Base-by-base conservation (phyloP, 2,888 invertebrate species). In the Lasioglossum lativentre region DNA sequence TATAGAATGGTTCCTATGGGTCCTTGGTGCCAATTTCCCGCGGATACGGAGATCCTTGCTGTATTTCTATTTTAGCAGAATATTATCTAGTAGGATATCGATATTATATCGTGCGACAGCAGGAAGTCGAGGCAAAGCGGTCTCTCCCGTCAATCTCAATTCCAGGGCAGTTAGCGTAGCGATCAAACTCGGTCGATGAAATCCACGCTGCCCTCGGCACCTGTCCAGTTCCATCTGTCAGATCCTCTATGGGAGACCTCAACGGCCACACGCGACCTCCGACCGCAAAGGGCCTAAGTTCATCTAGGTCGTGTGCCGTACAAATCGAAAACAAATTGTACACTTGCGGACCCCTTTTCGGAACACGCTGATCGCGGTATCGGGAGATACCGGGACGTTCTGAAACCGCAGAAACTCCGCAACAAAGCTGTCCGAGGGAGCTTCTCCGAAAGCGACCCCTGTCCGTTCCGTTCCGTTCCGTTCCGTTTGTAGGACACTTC, bases 401-500 rank as follows among this genome's bases (percentile, higher is more conserved):
- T 30, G 27, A n/a, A 52, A 34, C 56, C 40, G 45, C 38, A 40
- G 38, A 63, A 40, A 42, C 38, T 30, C 47, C 66, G n/a, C 42
- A 38, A 83, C 83, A 83, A 76, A 83, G 42, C 42, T 71, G 66
- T 74, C 47, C 68, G 52, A 14, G n/a, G 42, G 30, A 10, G 14
- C 56, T 19, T n/a, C 30, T 59, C 23, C 38, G 30, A 27, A 70
- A 68, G 56, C 56, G 52, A 42, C 70, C 30, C 71, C 52, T n/a
- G 23, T n/a, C 8, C 8, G 52, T 47, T 47, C 45, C 45, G 42
- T 42, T 12, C 30, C 59, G 45, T 42, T 42, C 45, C 40, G 52
- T 78, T 78, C 71, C 85, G 85, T 79, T 85, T 79, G 85, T 56
- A 45, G 75, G 85, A 79, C 85, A 79, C 85, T 85, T 75, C 85